Evolutionary conservation across 2,113 vertebrate species (phyloP), one percentile per base, ranked within the genome.

Genomic region (Tychaedon coryphoeus): DNA sequence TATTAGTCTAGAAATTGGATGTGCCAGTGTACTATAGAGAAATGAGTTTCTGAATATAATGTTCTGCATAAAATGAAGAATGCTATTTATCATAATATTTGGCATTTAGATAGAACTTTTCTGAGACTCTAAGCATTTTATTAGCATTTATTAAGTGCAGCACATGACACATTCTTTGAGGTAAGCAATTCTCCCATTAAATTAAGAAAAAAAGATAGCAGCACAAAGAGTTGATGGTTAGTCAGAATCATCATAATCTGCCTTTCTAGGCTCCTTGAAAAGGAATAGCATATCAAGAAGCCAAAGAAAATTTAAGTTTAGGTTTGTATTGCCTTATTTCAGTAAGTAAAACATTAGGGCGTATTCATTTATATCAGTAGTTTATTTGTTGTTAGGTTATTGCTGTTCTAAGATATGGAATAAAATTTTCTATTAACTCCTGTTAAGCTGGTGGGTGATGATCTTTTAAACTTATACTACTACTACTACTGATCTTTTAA

Each of bases 81-180:
- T 88, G 48, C 10, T 92, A 78, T 96, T 90, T 81, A 84, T 94
- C 74, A 94, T 75, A 78, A 47, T 85, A 76, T 78, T 94, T 95
- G 81, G 26, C 84, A 91, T 91, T 85, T 89, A 82, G 84, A 84
- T 58, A 76, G 50, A 92, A 65, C 5, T 74, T 92, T 88, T 86
- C 33, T 80, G 60, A 91, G 34, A 67, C 15, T 67, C 53, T 58
- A 66, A 91, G 47, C 36, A 70, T 84, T 92, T 89, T 84, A 89
- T 93, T 89, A 95, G 38, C 42, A 75, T 95, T 89, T 87, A 58
- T 92, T 91, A 91, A 79, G 18, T 42, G 31, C 74, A 25, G 14
- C 66, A 66, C n/a, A 78, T 53, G 54, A 36, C 36, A 47, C 15
- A 28, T 75, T 42, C 15, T 85, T 91, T 56, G 70, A 81, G 18